These are phyloP conservation scores for Spisula solida DNA, from an alignment of 2,888 invertebrate genomes.

Conservation along the genomic window DNA sequence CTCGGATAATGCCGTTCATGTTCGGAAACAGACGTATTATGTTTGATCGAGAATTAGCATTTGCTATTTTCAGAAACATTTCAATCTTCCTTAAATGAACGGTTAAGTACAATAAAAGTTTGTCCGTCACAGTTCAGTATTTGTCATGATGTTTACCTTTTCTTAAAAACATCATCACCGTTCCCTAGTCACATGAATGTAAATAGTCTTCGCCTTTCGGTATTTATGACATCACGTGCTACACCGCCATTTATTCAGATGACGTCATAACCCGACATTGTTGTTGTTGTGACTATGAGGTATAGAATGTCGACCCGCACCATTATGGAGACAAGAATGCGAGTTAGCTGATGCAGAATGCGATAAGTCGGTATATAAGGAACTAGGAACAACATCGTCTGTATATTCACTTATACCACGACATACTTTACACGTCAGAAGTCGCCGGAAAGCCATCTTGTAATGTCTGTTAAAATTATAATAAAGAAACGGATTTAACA, in stretches of 20 bases:
- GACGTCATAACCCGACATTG: conserved; percentile 68
- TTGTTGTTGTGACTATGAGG: conserved; percentile 65
- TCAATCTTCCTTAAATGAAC: too few relatives aligned
- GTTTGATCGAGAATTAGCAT: too few relatives aligned
- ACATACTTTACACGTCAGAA: conserved; percentile 80
- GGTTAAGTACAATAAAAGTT: too few relatives aligned
- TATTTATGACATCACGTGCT: too few relatives aligned
- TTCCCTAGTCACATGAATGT: too few relatives aligned
- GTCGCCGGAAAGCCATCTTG: conserved; percentile 81
- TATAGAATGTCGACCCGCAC: conserved; percentile 61
- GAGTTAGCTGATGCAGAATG: conserved; percentile 70
- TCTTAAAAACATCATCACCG: too few relatives aligned
- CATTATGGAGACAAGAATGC: conserved; percentile 65
- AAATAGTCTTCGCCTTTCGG: too few relatives aligned
- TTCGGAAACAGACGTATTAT: too few relatives aligned
- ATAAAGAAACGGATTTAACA: conserved; percentile 82
- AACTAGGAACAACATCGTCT: conserved; percentile 75
- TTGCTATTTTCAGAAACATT: too few relatives aligned
- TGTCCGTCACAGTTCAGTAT: too few relatives aligned
- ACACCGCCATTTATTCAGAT: background rate
- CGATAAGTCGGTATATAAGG: conserved; percentile 66
- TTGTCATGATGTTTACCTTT: too few relatives aligned
- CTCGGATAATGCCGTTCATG: too few relatives aligned
- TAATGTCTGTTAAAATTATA: conserved; percentile 82
- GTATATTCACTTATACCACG: conserved; percentile 81